Percentiles rank a stretch among this genome's conserved stretches.
phyloP scores from a whole-genome alignment of 1,140 invertebrate genomes.

The Potamilus streckersoni region DNA sequence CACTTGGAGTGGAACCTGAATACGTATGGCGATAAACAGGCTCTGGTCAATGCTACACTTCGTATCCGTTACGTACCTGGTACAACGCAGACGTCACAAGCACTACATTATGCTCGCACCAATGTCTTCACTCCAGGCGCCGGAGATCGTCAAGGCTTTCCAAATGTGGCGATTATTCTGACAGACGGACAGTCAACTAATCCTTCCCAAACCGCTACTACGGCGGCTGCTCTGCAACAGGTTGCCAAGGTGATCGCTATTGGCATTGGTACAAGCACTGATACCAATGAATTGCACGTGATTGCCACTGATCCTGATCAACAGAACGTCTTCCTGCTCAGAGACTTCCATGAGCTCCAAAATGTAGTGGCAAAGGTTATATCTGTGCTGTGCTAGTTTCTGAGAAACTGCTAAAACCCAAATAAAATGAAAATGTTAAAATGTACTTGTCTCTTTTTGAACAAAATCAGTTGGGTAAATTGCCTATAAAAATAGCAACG shows the following conservation, averaged over 20 bases:
- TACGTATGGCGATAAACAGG: not conserved
- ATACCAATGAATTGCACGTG: not conserved
- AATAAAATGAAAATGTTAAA: too few relatives aligned
- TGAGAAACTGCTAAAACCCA: too few relatives aligned
- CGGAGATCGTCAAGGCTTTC: not conserved
- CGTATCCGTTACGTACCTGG: not conserved
- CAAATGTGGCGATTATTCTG: slow-evolving; percentile 4
- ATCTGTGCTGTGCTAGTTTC: too few relatives aligned
- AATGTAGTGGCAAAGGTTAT: too few relatives aligned
- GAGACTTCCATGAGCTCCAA: too few relatives aligned
- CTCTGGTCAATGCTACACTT: not conserved
- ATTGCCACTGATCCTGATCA: too few relatives aligned
- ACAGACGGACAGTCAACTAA: slow-evolving; percentile 12
- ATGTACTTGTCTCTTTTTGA: too few relatives aligned
- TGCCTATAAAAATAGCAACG: too few relatives aligned
- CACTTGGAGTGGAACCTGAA: not conserved
- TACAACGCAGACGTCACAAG: not conserved
- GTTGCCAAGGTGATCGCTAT: not conserved
- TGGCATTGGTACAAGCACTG: not conserved
- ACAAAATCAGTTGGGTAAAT: too few relatives aligned
- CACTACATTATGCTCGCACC: not conserved
- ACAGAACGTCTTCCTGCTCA: too few relatives aligned
- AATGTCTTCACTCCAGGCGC: not conserved
- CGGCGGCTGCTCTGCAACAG: not conserved
- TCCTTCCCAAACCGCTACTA: not conserved